Base-by-base conservation (phyloP, 1,140 invertebrate genomes). In the Charaxes varanes region DNA sequence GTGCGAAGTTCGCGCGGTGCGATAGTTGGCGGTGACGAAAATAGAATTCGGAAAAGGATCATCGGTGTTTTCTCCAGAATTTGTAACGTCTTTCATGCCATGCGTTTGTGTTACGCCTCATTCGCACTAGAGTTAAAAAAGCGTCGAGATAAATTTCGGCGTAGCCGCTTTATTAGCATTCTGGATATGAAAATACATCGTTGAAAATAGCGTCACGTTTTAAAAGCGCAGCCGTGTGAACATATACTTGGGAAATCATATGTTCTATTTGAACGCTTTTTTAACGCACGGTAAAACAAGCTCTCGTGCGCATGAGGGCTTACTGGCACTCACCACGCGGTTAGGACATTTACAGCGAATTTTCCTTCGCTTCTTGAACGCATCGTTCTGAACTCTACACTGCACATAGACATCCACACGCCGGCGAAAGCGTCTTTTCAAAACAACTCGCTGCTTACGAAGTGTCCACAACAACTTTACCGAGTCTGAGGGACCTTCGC, bases 401-500 rank as follows among this genome's bases (percentile, higher is more conserved):
- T 71, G 62, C 53, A 83, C 79, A 77, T 79, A 79, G 27, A 79
- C 71, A 65, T 79, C 69, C 32, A 74, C 45, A 53, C 70, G 64
- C 36, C 74, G 79, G 27, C 59, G 61, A 40, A 79, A 67, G 43
- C 76, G 70, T 31, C 65, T 66, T 37, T 64, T 70, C 24, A 80
- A 53, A 28, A 73, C 53, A 36, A 74, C 52, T 28, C 76, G 67
- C 40, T 62, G 66, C 30, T 61, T 73, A 38, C 66, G 64, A 33
- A 71, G 69, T 28, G 72, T 69, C 52, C 53, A 44, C 13, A 52
- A 34, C 6, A 61, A 50, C 27, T 57, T 83, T 83, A 83, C 79
- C 79, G 72, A 63, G 48, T 83, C 79, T 10, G 62, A 50, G 15
- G 84, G 84, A 27, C 82, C 84, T 36, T 84, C 82, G 60, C 84